These are phyloP conservation scores for Diachasma alloeum DNA, from an alignment of 1,140 invertebrate species.

Conservation along the genomic window DNA sequence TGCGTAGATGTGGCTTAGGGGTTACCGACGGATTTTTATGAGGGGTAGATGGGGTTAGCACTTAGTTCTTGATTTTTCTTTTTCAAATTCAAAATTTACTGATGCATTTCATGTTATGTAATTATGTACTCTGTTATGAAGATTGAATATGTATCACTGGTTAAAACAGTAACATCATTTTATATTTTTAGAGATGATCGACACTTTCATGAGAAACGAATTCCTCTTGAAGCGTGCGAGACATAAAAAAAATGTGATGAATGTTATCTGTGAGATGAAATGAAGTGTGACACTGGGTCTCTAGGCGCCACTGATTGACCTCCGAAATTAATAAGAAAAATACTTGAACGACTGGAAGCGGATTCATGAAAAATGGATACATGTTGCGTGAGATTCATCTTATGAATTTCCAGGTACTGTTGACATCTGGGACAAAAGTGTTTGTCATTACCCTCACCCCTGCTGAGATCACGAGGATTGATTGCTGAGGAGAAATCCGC, in stretches of 20 bases:
- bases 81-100: neutral
- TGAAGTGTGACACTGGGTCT: neutral
- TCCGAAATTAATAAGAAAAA: too few relatives aligned
- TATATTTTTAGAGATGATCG: slow-evolving; percentile 45
- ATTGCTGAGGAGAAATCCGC: too few relatives aligned
- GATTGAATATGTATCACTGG: neutral
- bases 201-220: slow-evolving; percentile 33
- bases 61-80: neutral
- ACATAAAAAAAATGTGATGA: neutral
- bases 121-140: neutral
- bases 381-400: too few relatives aligned
- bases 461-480: too few relatives aligned
- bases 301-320: too few relatives aligned
- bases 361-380: too few relatives aligned
- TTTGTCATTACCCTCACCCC: too few relatives aligned
- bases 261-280: neutral
- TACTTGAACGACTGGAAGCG: too few relatives aligned
- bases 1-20: slow-evolving; percentile 16
- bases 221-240: neutral
- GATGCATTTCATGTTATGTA: too few relatives aligned
- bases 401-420: too few relatives aligned
- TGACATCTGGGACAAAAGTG: too few relatives aligned
- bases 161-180: slow-evolving; percentile 17
- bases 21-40: neutral
- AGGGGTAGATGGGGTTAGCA: neutral